Base-by-base conservation (phyloP, 37 sponge, comb jelly and placozoan genomes). In the Chondrilla cf. caribensis region DNA sequence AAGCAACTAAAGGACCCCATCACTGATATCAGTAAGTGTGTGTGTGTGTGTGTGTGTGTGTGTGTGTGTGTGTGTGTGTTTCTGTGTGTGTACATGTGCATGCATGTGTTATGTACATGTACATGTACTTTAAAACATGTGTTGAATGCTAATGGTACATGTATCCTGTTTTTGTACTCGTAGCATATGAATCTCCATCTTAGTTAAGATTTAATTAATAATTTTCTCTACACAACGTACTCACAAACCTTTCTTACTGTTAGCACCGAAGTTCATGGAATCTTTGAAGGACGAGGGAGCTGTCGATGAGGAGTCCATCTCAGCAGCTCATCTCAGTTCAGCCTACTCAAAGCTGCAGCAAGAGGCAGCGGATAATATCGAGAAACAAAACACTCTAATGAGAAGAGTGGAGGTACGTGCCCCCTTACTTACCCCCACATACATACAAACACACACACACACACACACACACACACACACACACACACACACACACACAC, bases 231-330 rank as follows among this genome's bases (percentile, higher is more conserved):
- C n/a, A n/a, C n/a, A n/a, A n/a, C n/a, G n/a, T n/a, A n/a, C n/a
- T 47, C 9, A 11, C 51, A 11, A 11, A 6, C 51, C 6, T 47
- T 47, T 47, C 11, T 14, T 47, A 11, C 51, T 11, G 9, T 5
- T 81, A 86, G 93, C 84, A 21, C 75, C 90, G 71, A 92, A 92
- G 82, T 96, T 96, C 79, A 47, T 96, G 66, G 55, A 81, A 24
- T 83, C 93, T 28, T 79, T 96, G 73, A 89, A 88, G 60, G 86
- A 87, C 38, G 82, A 93, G 17, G 93, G 93, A 19, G 85, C 83
- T 22, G 83, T 96, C 33, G 91, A 91, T 60, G 93, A 92, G 73
- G 93, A 87, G 66, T 38, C 90, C 24, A 88, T 93, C 14, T 88
- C 91, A 8, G 89, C 87, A 77, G 86, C 88, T 25, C 90, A 93